Percentiles rank a stretch among this genome's conserved stretches.
phyloP scores from a whole-genome alignment of 1,140 invertebrate species.

The Drosophila athabasca region DNA sequence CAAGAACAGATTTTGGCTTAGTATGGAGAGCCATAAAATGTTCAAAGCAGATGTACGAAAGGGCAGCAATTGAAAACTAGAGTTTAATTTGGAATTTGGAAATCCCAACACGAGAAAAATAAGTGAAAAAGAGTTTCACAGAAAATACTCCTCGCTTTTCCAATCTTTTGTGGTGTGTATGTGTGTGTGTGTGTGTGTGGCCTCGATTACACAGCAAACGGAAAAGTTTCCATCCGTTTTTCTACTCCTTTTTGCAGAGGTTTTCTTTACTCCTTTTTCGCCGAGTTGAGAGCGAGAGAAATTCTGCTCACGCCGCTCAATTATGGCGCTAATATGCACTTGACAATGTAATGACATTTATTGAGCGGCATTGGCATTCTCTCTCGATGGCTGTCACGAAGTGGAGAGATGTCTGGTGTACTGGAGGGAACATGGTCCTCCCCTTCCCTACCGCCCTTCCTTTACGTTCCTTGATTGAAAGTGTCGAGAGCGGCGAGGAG shows the following conservation, averaged over 20 bases:
- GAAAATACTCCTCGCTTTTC: no score
- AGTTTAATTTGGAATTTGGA: no score
- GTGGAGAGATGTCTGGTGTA: not conserved
- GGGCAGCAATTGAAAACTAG: no score
- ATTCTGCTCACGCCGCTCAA: constrained; percentile 73
- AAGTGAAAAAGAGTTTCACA: no score
- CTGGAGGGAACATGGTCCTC: not conserved
- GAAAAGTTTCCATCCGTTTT: no score
- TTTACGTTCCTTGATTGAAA: constrained; percentile 62
- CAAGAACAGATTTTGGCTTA: no score
- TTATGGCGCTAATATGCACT: constrained; percentile 80
- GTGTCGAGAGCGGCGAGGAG: constrained; percentile 37
- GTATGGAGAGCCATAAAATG: no score
- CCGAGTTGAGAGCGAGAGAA: constrained; percentile 33
- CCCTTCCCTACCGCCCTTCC: not conserved
- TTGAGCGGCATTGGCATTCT: constrained; percentile 57
- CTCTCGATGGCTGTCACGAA: constrained; percentile 35
- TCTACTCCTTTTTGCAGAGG: not conserved
- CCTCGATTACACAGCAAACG: no score
- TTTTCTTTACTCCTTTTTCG: not conserved
- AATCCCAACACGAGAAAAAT: no score
- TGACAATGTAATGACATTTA: constrained; percentile 81
- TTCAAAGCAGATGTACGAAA: no score
- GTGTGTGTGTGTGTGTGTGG: no score
- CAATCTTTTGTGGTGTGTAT: no score